Evolutionary conservation across 2,113 vertebrate species (phyloP).

Genomic region (Cardinalis cardinalis): DNA sequence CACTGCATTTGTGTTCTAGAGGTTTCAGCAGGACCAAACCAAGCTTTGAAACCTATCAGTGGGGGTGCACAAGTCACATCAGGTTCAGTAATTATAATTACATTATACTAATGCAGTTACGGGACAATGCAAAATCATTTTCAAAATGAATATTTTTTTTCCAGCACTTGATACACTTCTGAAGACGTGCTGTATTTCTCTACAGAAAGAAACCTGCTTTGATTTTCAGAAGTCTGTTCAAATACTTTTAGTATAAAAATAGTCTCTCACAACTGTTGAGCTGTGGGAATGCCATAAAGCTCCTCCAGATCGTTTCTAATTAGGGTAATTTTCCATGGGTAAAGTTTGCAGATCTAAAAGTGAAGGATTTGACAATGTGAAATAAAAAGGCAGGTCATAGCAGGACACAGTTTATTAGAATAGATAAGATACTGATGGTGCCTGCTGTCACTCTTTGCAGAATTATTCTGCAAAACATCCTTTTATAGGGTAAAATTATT

Average conservation of each 20-base stretch:
- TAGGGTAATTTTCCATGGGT: not conserved
- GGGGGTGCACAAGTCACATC: not conserved
- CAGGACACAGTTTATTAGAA: not conserved
- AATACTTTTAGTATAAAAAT: constrained; percentile 17
- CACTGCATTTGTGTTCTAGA: not conserved
- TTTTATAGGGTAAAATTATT: not conserved
- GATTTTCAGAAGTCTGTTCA: constrained; percentile 1
- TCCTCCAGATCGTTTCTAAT: not conserved
- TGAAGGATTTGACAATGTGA: not conserved
- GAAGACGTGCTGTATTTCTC: not conserved
- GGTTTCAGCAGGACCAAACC: not conserved
- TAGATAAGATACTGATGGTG: not conserved
- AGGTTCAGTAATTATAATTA: not conserved
- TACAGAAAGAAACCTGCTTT: not conserved
- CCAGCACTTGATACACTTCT: not conserved
- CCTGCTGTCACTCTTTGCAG: not conserved
- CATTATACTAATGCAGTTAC: not conserved
- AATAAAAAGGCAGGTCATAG: not conserved
- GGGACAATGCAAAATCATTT: not conserved
- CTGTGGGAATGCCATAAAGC: not conserved
- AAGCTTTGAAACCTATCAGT: not conserved
- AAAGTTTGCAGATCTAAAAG: not conserved
- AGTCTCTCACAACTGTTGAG: not conserved
- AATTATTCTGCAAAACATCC: not conserved
- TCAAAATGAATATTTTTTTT: not conserved